These are phyloP conservation scores for Euphonia xanthogaster DNA, from an alignment of 2,797 vertebrate species.

Conservation along the genomic window DNA sequence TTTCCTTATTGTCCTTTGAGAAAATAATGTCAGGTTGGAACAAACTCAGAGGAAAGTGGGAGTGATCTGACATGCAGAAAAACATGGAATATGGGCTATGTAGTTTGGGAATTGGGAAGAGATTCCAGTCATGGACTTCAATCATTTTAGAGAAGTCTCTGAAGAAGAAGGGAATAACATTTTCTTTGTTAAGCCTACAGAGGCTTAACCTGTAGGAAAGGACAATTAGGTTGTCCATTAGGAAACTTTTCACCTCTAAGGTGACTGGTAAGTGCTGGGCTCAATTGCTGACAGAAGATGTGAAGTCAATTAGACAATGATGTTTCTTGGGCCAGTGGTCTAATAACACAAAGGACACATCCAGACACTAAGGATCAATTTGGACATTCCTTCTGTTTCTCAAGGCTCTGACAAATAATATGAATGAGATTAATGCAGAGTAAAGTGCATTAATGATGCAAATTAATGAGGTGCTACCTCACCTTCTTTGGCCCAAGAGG, in stretches of 20 bases:
- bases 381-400: not conserved
- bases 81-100: not conserved
- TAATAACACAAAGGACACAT: not conserved
- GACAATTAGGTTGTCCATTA: not conserved
- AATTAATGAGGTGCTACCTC: not conserved
- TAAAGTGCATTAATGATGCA: not conserved
- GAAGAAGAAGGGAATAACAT: not conserved
- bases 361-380: not conserved
- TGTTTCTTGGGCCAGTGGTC: not conserved
- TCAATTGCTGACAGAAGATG: not conserved
- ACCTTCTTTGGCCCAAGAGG: not conserved
- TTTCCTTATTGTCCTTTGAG: not conserved
- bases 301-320: not conserved
- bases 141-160: not conserved
- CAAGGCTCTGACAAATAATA: not conserved
- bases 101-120: not conserved
- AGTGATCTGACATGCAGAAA: not conserved
- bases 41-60: not conserved
- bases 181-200: not conserved
- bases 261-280: not conserved
- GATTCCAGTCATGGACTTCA: not conserved
- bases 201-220: not conserved
- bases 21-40: not conserved
- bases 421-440: not conserved
- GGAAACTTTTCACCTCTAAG: not conserved